phyloP scores from a whole-genome alignment of 2,113 vertebrate species.

The Crotalus horridus region DNA sequence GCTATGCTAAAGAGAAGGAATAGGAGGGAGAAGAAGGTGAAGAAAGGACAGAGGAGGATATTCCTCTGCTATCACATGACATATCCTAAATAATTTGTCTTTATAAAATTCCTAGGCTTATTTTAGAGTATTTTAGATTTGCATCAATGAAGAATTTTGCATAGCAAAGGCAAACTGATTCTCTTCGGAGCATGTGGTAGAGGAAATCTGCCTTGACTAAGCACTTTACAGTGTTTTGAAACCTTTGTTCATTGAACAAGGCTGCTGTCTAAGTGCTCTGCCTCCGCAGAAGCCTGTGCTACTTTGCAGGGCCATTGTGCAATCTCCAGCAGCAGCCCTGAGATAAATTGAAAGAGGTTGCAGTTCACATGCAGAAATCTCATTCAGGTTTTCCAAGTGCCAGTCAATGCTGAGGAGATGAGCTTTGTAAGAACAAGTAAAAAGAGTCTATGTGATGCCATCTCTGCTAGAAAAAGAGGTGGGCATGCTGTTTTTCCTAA shows the following conservation, averaged over 20 bases:
- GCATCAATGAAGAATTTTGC: background rate
- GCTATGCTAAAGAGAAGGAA: background rate
- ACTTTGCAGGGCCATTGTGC: background rate
- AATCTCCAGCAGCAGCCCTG: background rate
- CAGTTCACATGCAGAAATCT: background rate
- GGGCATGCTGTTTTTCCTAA: background rate
- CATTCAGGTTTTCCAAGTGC: background rate
- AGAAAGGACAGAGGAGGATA: background rate
- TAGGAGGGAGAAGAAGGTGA: background rate
- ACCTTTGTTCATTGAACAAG: background rate
- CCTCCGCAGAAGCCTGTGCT: background rate
- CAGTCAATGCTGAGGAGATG: background rate
- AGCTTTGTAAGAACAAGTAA: background rate
- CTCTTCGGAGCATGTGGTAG: background rate
- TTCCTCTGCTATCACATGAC: background rate
- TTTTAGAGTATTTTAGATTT: background rate
- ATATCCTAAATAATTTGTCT: background rate
- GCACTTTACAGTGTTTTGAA: background rate
- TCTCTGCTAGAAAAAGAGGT: background rate
- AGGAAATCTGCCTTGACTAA: background rate
- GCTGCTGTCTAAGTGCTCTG: background rate
- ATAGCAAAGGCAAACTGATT: background rate
- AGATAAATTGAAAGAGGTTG: background rate
- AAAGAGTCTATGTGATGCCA: background rate
- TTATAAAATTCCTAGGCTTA: background rate